Evolutionary conservation across 1,140 invertebrate genomes (phyloP), one percentile per base, ranked within the genome.

Genomic region (Drosophila funebris): DNA sequence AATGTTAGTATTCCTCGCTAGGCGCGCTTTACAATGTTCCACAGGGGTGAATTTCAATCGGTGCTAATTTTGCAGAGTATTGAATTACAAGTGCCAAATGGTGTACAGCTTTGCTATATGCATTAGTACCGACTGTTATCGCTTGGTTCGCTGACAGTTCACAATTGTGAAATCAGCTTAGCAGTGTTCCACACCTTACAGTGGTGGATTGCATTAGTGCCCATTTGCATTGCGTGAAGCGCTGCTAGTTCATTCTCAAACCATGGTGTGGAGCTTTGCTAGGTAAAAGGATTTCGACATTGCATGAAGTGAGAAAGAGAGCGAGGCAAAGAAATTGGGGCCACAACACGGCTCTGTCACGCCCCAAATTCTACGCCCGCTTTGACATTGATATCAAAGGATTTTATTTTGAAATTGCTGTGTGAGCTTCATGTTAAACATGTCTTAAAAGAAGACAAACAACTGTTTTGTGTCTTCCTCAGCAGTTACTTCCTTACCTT

Each of bases 351-450:
- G 27, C 46, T 13, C 29, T 20, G 14, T 13, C 14, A 24, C 24
- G 8, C 39, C 20, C 29, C 2, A 1, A 3, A 1, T 27, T 14
- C n/a, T 24, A 24, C 29, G 41, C 29, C 33, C 52, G 13, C 56
- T 29, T 37, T 50, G 41, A 71, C 44, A 71, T 46, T 60, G 80
- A 83, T 67, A 79, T 16, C 16, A 24, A 68, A 41, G 50, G 58
- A 48, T 54, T 53, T 60, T 78, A 72, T 78, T 76, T n/a, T n/a
- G 75, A 68, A 66, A 68, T 52, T 48, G 64, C 72, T 67, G 39
- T 44, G 29, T 13, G 13, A 22, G 24, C 33, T 31, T 60, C 57
- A 43, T 69, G 71, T 50, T 36, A 54, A 69, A 41, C 57, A 1
- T 69, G 78, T 82, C 66, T 61, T 73, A 44, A 44, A 44, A 22